These are phyloP conservation scores for Coluber constrictor DNA, from an alignment of 2,797 vertebrate species.

Conservation along the genomic window DNA sequence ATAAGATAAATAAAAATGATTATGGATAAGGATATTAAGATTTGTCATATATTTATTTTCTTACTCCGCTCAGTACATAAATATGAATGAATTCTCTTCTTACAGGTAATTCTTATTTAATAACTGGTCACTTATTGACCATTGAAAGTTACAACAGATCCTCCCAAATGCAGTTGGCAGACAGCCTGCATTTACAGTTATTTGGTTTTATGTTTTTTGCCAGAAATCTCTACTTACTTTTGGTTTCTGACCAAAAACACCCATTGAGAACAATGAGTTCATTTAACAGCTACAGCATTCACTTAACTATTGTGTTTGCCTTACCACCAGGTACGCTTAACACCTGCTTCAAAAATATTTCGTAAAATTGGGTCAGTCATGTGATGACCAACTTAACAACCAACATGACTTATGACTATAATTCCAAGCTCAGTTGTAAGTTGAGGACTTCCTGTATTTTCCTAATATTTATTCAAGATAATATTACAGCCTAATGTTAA, in stretches of 20 bases:
- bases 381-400: not conserved
- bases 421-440: not conserved
- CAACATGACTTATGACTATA: not conserved
- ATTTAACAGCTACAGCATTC: not conserved
- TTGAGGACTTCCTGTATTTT: not conserved
- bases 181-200: not conserved
- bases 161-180: not conserved
- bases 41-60: not conserved
- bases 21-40: not conserved
- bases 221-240: not conserved
- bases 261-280: not conserved
- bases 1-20: not conserved
- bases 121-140: not conserved
- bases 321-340: not conserved
- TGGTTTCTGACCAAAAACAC: not conserved
- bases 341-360: not conserved
- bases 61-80: not conserved
- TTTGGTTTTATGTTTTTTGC: not conserved
- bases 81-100: not conserved
- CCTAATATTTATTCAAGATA: not conserved
- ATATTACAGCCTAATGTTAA: not conserved
- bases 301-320: not conserved
- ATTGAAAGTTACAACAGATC: not conserved
- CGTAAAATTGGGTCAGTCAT: not conserved
- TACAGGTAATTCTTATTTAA: not conserved